Percentiles rank a stretch among this genome's conserved stretches.
Evolutionary conservation across 2,888 invertebrate species (phyloP).

Genomic region (Heliothis peltigera): DNA sequence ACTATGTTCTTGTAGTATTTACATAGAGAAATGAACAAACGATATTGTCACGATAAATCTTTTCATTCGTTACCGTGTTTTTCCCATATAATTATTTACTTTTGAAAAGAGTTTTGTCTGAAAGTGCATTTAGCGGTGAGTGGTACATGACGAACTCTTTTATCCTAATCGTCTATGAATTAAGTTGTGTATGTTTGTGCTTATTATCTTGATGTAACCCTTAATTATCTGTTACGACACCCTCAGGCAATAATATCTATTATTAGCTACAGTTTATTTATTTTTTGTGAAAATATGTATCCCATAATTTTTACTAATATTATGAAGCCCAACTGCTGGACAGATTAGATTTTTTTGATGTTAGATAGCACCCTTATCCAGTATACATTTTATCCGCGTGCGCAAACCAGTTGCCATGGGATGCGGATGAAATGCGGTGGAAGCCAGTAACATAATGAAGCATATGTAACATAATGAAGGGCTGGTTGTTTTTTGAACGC

Average conservation of each 20-base stretch:
- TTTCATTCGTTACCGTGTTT: constrained; percentile 25
- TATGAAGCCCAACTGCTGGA: too few relatives aligned
- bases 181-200: constrained; percentile 3
- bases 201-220: constrained; percentile 5
- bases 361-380: too few relatives aligned
- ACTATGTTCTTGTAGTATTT: neutral
- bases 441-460: too few relatives aligned
- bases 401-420: too few relatives aligned
- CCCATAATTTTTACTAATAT: too few relatives aligned
- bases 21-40: constrained; percentile 9
- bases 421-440: too few relatives aligned
- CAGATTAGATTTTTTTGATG: too few relatives aligned
- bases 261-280: neutral
- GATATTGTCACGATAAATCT: constrained; percentile 22
- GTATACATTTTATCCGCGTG: too few relatives aligned
- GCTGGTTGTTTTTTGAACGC: too few relatives aligned
- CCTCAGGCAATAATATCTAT: constrained; percentile 1
- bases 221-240: constrained; percentile 13
- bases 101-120: constrained; percentile 26
- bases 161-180: constrained; percentile 17
- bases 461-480: too few relatives aligned
- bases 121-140: constrained; percentile 3
- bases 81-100: constrained; percentile 11
- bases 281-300: too few relatives aligned
- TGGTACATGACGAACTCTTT: constrained; percentile 17